Conservation (phyloP, 2,888 invertebrate species). For the Bedellia somnulentella region DNA sequence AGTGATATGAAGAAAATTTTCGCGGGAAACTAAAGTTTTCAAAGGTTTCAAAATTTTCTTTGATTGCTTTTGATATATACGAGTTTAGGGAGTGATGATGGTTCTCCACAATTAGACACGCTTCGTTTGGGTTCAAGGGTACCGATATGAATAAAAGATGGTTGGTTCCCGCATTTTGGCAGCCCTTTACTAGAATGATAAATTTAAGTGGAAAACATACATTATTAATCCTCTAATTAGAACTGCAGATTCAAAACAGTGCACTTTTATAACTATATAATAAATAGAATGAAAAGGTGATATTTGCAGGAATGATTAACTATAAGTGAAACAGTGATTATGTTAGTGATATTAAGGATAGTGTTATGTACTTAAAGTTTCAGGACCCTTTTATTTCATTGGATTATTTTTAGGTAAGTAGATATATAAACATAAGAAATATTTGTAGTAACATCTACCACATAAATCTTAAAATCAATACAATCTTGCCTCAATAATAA, state of each 20-base stretch:
- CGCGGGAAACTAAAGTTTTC: slow-evolving; percentile 44
- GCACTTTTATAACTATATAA: slow-evolving; percentile 6
- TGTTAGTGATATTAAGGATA: slow-evolving; percentile 3
- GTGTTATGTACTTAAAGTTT: too few relatives aligned
- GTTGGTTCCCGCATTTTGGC: slow-evolving; percentile 22
- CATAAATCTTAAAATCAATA: too few relatives aligned
- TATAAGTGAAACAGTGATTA: slow-evolving; percentile 9
- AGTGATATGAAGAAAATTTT: slow-evolving; percentile 18
- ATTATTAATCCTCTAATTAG: slow-evolving; percentile 19
- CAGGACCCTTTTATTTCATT: too few relatives aligned
- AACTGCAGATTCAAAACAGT: slow-evolving; percentile 14
- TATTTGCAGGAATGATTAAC: slow-evolving; percentile 10
- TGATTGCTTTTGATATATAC: slow-evolving; percentile 39
- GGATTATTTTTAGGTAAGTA: too few relatives aligned
- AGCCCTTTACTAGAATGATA: slow-evolving; percentile 29
- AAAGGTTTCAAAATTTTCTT: slow-evolving; percentile 19
- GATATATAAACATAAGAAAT: too few relatives aligned
- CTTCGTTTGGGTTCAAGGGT: slow-evolving; percentile 41
- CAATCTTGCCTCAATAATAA: too few relatives aligned
- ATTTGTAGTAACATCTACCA: too few relatives aligned
- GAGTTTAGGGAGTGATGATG: slow-evolving; percentile 38
- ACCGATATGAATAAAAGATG: slow-evolving; percentile 43
- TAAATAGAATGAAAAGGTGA: slow-evolving; percentile 11
- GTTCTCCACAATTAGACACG: slow-evolving; percentile 50
- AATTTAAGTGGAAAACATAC: slow-evolving; percentile 26